phyloP scores from a whole-genome alignment of 1,140 invertebrate species.

The Lordiphosa collinella region DNA sequence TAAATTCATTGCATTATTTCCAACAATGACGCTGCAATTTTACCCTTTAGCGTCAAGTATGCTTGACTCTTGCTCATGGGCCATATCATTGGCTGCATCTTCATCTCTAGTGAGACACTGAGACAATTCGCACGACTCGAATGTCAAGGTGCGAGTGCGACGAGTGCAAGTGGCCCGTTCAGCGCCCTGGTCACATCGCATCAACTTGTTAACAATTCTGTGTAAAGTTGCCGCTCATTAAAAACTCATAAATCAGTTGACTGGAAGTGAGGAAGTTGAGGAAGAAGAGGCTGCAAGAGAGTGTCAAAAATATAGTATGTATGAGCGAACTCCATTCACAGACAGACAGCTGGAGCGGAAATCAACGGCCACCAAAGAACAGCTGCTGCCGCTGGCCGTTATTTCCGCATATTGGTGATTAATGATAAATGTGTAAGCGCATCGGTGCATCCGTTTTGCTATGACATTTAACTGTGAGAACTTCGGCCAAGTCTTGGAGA shows the following conservation, averaged over 20 bases:
- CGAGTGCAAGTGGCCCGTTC: conserved; percentile 26
- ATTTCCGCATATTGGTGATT: conserved; percentile 67
- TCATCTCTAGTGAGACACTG: conserved; percentile 19
- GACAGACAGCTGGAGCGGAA: conserved; percentile 39
- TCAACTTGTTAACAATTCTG: conserved; percentile 73
- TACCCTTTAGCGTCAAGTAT: conserved; percentile 7
- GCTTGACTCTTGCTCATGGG: conserved; percentile 42
- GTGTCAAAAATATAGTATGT: conserved; percentile 42
- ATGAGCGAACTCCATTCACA: conserved; percentile 28
- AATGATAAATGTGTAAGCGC: conserved; percentile 58
- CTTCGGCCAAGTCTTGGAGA: conserved; percentile 6
- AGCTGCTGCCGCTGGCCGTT: conserved; percentile 17
- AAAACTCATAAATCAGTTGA: conserved; percentile 72
- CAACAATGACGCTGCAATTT: not conserved
- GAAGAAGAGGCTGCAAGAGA: conserved; percentile 17
- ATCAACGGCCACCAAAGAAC: conserved; percentile 53
- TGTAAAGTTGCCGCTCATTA: conserved; percentile 75
- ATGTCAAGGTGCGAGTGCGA: conserved; percentile 61
- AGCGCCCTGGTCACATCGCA: conserved; percentile 25
- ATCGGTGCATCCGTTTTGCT: conserved; percentile 57
- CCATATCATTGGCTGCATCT: conserved; percentile 64
- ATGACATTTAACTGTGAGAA: conserved; percentile 57
- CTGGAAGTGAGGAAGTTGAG: conserved; percentile 11
- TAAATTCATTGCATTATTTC: too few relatives aligned
- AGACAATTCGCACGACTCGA: conserved; percentile 59